Evolutionary conservation across 2,888 invertebrate genomes (phyloP), one percentile per base, ranked within the genome.

Genomic region (Erebia palarica): DNA sequence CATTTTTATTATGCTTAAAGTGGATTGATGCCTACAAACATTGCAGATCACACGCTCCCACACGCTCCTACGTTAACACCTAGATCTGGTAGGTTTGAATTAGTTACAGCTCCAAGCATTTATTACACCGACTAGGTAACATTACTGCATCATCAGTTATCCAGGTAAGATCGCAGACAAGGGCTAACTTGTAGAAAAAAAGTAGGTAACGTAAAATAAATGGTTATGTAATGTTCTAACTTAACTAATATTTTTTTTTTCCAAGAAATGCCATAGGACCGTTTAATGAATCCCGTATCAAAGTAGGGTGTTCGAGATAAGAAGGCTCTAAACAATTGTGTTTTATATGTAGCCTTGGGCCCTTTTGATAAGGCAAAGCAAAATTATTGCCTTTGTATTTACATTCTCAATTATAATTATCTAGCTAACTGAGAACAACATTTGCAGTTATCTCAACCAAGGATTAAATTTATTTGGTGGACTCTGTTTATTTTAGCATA

Each of bases 321-420:
- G 63, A 63, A 47, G 8, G 49, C 21, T 16, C 47, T 63, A 9
- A 63, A 49, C 49, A 63, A 63, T 63, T 21, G 18, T 21, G 47
- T 49, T 49, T 63, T 63, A 21, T 47, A 27, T 63, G 47, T 47
- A 21, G 9, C 27, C 63, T 63, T 49, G 60, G 60, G 60, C 18
- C 63, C 18, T 8, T 44, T 49, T 63, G 49, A 63, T 49, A 49
- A 63, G 49, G 63, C 63, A 49, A 63, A 63, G 44, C 61, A 47
- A 61, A 47, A 44, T 61, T 61, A 61, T 61, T 61, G 63, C 44
- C 49, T 63, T 63, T 63, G 63, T 63, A 14, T 63, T 63, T 14
- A 63, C 49, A 63, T 63, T 47, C 63, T 49, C 63, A 63, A 63
- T 63, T 63, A 63, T 61, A 44, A 44, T 61, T 61, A 61, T 61